Conservation (phyloP, 2,888 invertebrate species). For the Dascillus cervinus region DNA sequence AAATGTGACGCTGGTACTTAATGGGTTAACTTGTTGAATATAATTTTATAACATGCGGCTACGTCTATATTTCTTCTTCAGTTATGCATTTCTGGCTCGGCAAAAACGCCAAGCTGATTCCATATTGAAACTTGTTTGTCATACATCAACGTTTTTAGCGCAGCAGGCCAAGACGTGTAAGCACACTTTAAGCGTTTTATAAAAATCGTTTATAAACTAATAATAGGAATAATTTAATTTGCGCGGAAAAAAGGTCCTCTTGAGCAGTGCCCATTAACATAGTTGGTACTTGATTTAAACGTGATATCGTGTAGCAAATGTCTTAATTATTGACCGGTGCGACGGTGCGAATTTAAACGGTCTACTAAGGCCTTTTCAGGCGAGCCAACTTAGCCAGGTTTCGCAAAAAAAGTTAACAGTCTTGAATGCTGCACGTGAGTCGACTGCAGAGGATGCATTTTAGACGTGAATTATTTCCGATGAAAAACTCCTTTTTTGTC, state of each 20-base stretch:
- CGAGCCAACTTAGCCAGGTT: constrained; percentile 35
- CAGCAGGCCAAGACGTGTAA: constrained; percentile 32
- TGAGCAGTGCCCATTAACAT: constrained; percentile 40
- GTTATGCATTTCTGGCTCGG: constrained; percentile 6
- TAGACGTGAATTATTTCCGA: constrained; percentile 39
- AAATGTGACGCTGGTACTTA: no score
- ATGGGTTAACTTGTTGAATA: no score
- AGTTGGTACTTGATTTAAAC: constrained; percentile 43
- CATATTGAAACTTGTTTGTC: constrained; percentile 22
- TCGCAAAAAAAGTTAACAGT: constrained; percentile 34
- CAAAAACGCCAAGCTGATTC: constrained; percentile 14
- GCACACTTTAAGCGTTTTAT: constrained; percentile 30
- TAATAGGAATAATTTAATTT: constrained; percentile 31
- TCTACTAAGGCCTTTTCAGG: constrained; percentile 43
- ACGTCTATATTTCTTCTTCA: constrained; percentile 18
- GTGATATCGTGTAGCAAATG: constrained; percentile 42
- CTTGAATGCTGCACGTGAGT: constrained; percentile 36
- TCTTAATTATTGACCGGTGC: constrained; percentile 42
- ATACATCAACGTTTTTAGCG: constrained; percentile 34
- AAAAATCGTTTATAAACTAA: constrained; percentile 13
- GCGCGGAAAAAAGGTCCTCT: constrained; percentile 34
- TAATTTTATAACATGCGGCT: no score
- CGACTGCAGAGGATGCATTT: constrained; percentile 33
- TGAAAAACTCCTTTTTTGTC: constrained; percentile 33
- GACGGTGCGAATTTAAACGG: constrained; percentile 43